phyloP scores from a whole-genome alignment of 2,797 vertebrate species.

The Coluber constrictor region DNA sequence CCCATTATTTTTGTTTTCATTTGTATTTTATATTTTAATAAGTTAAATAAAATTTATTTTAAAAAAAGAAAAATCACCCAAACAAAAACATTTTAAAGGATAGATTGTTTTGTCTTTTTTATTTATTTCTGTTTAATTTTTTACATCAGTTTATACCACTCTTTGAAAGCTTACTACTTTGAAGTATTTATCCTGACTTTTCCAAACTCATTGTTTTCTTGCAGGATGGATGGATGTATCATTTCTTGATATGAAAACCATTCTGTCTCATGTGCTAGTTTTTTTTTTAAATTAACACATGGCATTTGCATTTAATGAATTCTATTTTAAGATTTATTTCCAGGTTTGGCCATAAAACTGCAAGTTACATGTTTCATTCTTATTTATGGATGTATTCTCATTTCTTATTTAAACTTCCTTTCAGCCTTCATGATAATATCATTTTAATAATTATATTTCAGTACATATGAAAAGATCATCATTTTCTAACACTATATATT shows the following conservation, averaged over 20 bases:
- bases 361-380: conserved; percentile 14
- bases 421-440: neutral
- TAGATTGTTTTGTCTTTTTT: conserved; percentile 6
- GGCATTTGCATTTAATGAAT: neutral
- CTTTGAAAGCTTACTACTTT: conserved; percentile 7
- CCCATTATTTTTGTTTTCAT: neutral
- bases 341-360: conserved; percentile 41
- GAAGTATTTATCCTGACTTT: neutral
- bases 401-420: neutral
- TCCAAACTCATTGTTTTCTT: conserved; percentile 48
- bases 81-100: conserved; percentile 19
- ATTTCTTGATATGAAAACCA: neutral
- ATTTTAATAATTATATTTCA: neutral
- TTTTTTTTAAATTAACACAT: neutral
- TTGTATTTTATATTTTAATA: neutral
- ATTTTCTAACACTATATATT: neutral
- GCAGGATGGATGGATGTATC: neutral
- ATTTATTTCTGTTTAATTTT: conserved; percentile 8
- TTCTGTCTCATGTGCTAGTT: neutral
- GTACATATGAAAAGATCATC: neutral
- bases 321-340: conserved; percentile 7
- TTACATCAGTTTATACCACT: conserved; percentile 14
- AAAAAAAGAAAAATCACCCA: neutral
- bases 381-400: neutral
- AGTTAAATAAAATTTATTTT: neutral